phyloP scores from a whole-genome alignment of 1,140 invertebrate species.

The Carposina sasakii region DNA sequence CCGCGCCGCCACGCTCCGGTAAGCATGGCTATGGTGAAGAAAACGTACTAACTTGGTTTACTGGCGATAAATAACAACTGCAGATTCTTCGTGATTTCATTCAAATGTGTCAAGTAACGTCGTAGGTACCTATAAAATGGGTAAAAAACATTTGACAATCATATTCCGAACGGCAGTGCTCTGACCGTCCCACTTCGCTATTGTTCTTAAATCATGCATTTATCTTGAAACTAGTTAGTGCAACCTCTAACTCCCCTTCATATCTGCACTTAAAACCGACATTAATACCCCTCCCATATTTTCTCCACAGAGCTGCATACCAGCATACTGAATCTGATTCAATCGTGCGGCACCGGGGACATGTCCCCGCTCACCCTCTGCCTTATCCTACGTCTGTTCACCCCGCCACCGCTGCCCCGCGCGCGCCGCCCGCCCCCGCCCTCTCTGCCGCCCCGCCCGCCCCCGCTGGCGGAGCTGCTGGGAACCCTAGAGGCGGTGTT shows the following conservation, averaged over 20 bases:
- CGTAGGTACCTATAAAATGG: too few species aligned
- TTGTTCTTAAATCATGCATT: too few species aligned
- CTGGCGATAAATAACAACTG: too few species aligned
- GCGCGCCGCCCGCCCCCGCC: slow-evolving; percentile 43
- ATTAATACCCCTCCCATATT: background rate
- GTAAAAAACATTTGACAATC: too few species aligned
- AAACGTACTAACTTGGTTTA: background rate
- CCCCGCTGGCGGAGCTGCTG: slow-evolving; percentile 70
- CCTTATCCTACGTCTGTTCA: slow-evolving; percentile 73
- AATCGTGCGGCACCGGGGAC: slow-evolving; percentile 71
- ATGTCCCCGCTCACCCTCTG: slow-evolving; percentile 73
- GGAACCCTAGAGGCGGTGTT: slow-evolving; percentile 63
- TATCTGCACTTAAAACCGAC: background rate
- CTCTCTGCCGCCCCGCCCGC: slow-evolving; percentile 71
- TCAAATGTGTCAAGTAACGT: too few species aligned
- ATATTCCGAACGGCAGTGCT: too few species aligned
- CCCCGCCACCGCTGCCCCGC: slow-evolving; percentile 74
- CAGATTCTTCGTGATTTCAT: too few species aligned
- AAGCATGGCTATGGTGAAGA: background rate
- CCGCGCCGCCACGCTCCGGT: slow-evolving; percentile 20
- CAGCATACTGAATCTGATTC: slow-evolving; percentile 75
- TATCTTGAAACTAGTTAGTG: too few species aligned
- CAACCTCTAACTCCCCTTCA: too few species aligned
- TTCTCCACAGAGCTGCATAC: slow-evolving; percentile 75
- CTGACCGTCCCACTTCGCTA: too few species aligned